Evolutionary conservation across 1,140 invertebrate species (phyloP), one percentile per base, ranked within the genome.

Genomic region (Pseudomyrmex cubaensis): DNA sequence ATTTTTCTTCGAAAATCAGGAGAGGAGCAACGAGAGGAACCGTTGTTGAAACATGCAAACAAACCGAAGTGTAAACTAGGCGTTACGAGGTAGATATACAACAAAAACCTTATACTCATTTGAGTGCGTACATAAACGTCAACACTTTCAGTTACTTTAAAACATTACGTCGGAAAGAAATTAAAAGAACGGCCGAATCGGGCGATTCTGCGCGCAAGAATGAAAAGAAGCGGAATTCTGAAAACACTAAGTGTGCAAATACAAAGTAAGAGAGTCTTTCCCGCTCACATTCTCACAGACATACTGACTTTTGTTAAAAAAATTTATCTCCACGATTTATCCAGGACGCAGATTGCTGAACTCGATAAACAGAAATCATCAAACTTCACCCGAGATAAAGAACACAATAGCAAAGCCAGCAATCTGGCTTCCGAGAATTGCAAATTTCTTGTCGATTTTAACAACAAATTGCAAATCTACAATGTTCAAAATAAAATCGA

Each of bases 301-400:
- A 25, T 35, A 35, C 35, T 35, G 35, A 35, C 5, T 35, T 0
- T 7, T 35, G 35, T 35, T 35, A 35, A 35, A 35, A 35, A 35
- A 35, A 7, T 7, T 35, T 4, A 35, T 7, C 1, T 7, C 1
- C 44, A 0, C 5, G 74, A 77, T 61, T n/a, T 75, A n/a, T 2
- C 3, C 12, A 89, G 83, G 50, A 46, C 69, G 0, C 61, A 54
- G 13, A 9, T 87, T 2, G 35, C 56, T 15, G 85, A 77, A 62
- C 13, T 77, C 9, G 17, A 87, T 8, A 73, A 25, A 9, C 70
- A 75, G 56, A 86, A 84, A 89, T 15, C 64, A 2, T 50, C 57
- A 7, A 59, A 52, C 20, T 50, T 83, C 17, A 9, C 54, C 1
- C n/a, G 25, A 12, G 20, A 59, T 72, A 54, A 52, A 13, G 17